Evolutionary conservation across 1,140 invertebrate species (phyloP).

Genomic region (Drosophila jambulina): DNA sequence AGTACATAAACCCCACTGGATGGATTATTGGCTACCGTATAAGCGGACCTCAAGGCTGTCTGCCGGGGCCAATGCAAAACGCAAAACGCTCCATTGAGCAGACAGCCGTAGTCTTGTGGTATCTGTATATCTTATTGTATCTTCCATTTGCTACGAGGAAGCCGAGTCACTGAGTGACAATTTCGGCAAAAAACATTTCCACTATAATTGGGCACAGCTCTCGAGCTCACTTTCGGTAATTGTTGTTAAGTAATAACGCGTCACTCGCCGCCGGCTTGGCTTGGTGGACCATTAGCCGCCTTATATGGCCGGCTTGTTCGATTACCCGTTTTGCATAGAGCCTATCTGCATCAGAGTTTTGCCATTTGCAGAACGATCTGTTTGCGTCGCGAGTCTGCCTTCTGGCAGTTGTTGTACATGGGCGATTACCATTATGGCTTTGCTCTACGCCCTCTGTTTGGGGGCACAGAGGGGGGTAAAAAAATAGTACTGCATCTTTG

Average conservation of each 20-base stretch:
- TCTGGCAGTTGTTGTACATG: conserved; percentile 38
- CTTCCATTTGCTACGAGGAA: conserved; percentile 32
- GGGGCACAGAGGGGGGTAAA: conserved; percentile 5
- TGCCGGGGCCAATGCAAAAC: conserved; percentile 38
- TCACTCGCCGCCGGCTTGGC: conserved; percentile 18
- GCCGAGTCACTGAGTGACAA: conserved; percentile 44
- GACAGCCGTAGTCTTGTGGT: background rate
- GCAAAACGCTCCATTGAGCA: conserved; percentile 44
- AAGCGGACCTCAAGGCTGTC: conserved; percentile 45
- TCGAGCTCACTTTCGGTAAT: conserved; percentile 55
- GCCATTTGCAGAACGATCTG: conserved; percentile 51
- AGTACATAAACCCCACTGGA: conserved; percentile 34
- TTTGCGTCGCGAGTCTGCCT: conserved; percentile 40
- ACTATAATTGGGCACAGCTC: conserved; percentile 45
- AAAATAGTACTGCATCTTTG: conserved; percentile 9
- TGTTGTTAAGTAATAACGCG: conserved; percentile 53
- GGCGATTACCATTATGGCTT: conserved; percentile 58
- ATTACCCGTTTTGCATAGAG: conserved; percentile 51
- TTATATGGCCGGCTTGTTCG: conserved; percentile 37
- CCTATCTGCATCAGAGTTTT: conserved; percentile 36
- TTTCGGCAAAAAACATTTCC: conserved; percentile 47
- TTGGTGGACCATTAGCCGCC: conserved; percentile 40
- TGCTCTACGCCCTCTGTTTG: conserved; percentile 40
- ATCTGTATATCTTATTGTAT: conserved; percentile 11
- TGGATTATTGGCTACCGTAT: conserved; percentile 14